Conservation (phyloP, 1,140 invertebrate species). For the Phocides pigmalion region DNA sequence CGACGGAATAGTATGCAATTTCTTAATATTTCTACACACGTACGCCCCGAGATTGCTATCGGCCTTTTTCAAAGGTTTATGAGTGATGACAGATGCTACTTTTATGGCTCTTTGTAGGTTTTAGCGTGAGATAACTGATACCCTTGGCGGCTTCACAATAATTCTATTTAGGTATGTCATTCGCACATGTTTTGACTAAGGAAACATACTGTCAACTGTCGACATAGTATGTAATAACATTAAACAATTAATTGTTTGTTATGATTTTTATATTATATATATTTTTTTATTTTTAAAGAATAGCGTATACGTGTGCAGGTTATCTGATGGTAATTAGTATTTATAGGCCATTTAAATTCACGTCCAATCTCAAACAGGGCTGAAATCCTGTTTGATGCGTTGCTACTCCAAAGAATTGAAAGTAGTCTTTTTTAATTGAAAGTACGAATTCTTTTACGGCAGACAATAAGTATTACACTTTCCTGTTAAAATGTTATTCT, state of each 20-base stretch:
- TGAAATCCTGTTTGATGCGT: no score
- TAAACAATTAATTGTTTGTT: slow-evolving; percentile 12
- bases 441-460: no score
- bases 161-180: slow-evolving; percentile 16
- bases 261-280: not conserved
- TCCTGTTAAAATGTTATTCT: no score
- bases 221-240: not conserved
- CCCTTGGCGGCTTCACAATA: slow-evolving; percentile 32
- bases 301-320: no score
- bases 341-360: no score
- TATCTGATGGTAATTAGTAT: no score
- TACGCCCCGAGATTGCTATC: slow-evolving; percentile 45
- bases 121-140: slow-evolving; percentile 39
- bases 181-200: slow-evolving; percentile 10
- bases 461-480: no score
- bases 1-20: slow-evolving; percentile 20
- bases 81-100: slow-evolving; percentile 37
- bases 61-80: slow-evolving; percentile 37
- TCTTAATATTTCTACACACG: slow-evolving; percentile 48
- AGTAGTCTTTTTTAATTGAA: no score
- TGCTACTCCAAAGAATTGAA: no score
- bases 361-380: no score
- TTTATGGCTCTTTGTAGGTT: slow-evolving; percentile 34
- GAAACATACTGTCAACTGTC: not conserved
- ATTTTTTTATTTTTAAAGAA: not conserved